Evolutionary conservation across 1,140 invertebrate species (phyloP).

Genomic region (Anagrus nilaparvatae): DNA sequence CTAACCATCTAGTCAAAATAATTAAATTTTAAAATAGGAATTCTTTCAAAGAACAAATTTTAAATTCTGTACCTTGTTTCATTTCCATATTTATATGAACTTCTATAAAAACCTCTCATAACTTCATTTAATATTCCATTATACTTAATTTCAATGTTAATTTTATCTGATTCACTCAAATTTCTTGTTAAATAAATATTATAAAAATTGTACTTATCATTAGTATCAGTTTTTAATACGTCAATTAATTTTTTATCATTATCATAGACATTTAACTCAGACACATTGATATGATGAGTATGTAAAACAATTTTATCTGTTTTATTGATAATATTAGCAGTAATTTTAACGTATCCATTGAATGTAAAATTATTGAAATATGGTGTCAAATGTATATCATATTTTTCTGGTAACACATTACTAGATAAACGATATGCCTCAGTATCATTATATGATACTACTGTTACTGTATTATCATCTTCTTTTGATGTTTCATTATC

Average conservation of each 20-base stretch:
- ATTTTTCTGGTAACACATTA: conserved; percentile 19
- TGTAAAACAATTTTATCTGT: conserved; percentile 47
- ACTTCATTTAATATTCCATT: conserved; percentile 45
- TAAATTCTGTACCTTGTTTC: conserved; percentile 31
- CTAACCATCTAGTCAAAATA: conserved; percentile 35
- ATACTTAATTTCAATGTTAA: conserved; percentile 43
- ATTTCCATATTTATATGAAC: conserved; percentile 50
- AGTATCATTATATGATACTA: too few species aligned
- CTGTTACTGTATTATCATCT: too few species aligned
- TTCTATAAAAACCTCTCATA: conserved; percentile 71
- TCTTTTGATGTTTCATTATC: conserved; percentile 4
- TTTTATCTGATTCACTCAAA: conserved; percentile 24
- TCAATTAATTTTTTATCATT: too few species aligned
- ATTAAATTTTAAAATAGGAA: neutral
- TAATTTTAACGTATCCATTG: conserved; percentile 37
- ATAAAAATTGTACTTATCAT: too few species aligned
- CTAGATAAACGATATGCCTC: conserved; percentile 20
- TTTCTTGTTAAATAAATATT: conserved; percentile 30
- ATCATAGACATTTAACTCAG: too few species aligned
- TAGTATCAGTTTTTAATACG: too few species aligned
- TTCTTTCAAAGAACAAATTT: neutral
- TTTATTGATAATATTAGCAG: conserved; percentile 29
- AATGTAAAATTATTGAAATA: conserved; percentile 40
- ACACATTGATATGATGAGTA: conserved; percentile 20
- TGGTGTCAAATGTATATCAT: conserved; percentile 12